Percentiles rank a stretch among this genome's conserved stretches.
Evolutionary conservation across 2,797 vertebrate genomes (phyloP).

Genomic region (Crenuchus spilurus): DNA sequence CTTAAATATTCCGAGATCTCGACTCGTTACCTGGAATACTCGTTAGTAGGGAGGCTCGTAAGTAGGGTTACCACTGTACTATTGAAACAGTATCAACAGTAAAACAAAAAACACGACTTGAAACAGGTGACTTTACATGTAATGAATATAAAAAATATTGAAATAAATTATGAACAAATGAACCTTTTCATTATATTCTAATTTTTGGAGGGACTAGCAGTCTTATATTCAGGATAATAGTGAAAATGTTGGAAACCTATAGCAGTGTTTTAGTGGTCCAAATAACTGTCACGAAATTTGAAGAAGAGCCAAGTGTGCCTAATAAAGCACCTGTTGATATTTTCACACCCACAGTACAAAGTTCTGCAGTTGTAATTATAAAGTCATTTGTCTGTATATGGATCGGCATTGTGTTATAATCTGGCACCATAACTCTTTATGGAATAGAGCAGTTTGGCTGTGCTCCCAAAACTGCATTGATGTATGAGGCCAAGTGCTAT

Average conservation of each 20-base stretch:
- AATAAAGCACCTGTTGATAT: not conserved
- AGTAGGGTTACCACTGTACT: no score
- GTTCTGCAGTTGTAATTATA: not conserved
- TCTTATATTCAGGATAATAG: not conserved
- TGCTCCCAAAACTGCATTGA: constrained; percentile 3
- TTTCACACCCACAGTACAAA: not conserved
- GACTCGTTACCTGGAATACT: no score
- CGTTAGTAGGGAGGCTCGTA: no score
- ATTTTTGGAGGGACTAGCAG: no score
- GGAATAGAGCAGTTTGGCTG: not conserved
- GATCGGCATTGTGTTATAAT: not conserved
- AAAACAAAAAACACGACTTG: no score
- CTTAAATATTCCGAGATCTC: no score
- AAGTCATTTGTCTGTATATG: constrained; percentile 1
- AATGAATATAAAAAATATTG: no score
- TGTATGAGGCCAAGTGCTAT: not conserved
- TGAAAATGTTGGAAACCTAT: not conserved
- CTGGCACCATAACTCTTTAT: not conserved
- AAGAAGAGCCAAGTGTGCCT: constrained; percentile 2
- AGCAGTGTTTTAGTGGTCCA: not conserved
- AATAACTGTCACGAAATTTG: not conserved
- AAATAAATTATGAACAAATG: no score
- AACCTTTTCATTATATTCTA: no score
- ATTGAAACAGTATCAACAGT: no score
- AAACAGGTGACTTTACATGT: no score